These are phyloP conservation scores for Hemichromis elongatus DNA, from an alignment of 2,113 vertebrate species.

Conservation along the genomic window DNA sequence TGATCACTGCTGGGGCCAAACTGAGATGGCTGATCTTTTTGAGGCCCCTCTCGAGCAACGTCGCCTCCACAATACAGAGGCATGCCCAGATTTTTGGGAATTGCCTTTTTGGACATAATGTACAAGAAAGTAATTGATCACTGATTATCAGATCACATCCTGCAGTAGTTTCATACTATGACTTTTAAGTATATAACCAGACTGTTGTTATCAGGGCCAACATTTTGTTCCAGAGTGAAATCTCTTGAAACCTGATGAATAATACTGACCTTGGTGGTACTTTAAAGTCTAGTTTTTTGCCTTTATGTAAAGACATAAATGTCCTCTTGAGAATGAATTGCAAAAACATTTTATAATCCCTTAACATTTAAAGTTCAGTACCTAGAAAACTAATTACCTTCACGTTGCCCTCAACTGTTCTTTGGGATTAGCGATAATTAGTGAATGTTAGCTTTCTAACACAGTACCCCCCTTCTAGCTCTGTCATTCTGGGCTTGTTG, in stretches of 20 bases:
- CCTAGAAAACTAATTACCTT: neutral
- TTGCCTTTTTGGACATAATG: conserved; percentile 5
- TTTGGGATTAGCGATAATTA: neutral
- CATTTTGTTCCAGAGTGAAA: neutral
- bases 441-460: neutral
- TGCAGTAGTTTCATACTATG: neutral
- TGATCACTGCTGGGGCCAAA: conserved; percentile 39
- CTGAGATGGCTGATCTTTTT: conserved; percentile 16
- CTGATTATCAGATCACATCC: neutral
- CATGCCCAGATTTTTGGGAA: neutral
- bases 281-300: neutral
- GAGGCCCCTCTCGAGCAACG: conserved; percentile 15
- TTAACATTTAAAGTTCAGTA: neutral
- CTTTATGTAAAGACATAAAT: neutral
- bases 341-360: neutral
- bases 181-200: neutral
- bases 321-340: neutral
- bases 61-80: neutral
- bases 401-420: neutral
- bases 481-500: neutral
- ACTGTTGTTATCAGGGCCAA: neutral
- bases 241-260: neutral
- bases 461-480: neutral
- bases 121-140: neutral
- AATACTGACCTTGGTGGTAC: neutral